These are phyloP conservation scores for Pelodytes ibericus DNA, from an alignment of 2,797 vertebrate species.

Conservation along the genomic window DNA sequence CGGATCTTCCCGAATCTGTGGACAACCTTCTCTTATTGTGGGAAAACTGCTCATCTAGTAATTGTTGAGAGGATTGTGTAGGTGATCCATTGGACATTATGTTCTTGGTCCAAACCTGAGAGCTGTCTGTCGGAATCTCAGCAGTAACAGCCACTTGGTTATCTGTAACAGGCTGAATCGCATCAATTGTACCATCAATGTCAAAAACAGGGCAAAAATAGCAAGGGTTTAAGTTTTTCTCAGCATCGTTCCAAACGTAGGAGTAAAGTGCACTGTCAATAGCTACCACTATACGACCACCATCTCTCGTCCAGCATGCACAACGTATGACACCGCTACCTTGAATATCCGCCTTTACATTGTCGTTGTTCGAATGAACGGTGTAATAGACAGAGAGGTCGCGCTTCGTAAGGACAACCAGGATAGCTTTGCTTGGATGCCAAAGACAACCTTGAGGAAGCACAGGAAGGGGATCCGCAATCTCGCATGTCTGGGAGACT, in stretches of 20 bases:
- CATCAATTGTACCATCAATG: conserved; percentile 83
- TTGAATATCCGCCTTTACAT: conserved; percentile 82
- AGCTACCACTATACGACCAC: conserved; percentile 88
- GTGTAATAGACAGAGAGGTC: conserved; percentile 83
- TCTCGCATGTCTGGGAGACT: conserved; percentile 88
- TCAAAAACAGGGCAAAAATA: conserved; percentile 87
- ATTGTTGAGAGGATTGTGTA: conserved; percentile 60
- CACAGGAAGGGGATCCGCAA: conserved; percentile 83
- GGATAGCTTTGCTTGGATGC: conserved; percentile 86
- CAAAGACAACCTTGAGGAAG: conserved; percentile 92
- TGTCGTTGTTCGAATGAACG: conserved; percentile 76
- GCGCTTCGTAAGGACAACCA: conserved; percentile 85
- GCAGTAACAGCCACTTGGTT: conserved; percentile 86
- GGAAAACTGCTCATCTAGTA: conserved; percentile 66
- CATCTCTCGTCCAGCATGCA: conserved; percentile 93
- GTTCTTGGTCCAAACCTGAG: conserved; percentile 84
- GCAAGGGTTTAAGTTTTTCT: conserved; percentile 82
- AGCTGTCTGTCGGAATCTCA: conserved; percentile 87
- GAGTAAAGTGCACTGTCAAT: conserved; percentile 86
- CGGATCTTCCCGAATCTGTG: conserved; percentile 71
- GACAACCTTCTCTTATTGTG: conserved; percentile 71
- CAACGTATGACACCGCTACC: conserved; percentile 82
- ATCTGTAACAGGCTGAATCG: conserved; percentile 77
- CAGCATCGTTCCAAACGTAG: conserved; percentile 87
- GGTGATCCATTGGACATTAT: conserved; percentile 73